Evolutionary conservation across 53 echinoderm and acorn worm species (phyloP).

Genomic region (Echinarachnius parma): DNA sequence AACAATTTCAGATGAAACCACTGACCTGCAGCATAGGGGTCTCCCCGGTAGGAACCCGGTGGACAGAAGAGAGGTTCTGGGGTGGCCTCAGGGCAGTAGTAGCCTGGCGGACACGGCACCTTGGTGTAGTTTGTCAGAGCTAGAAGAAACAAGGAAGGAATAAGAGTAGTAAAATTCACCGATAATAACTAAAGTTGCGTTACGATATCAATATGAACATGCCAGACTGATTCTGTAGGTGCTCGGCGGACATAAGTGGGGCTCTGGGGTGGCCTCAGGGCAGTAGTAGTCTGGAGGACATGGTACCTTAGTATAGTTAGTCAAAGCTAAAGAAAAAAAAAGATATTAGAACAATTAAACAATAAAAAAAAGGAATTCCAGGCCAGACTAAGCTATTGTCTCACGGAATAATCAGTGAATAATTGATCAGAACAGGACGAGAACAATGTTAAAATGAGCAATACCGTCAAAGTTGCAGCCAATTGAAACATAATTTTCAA

Average conservation of each 20-base stretch:
- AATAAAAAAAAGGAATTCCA: too few species aligned
- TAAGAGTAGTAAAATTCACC: neutral
- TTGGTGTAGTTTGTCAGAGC: slow-evolving; percentile 63
- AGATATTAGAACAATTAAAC: too few species aligned
- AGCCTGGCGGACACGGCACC: slow-evolving; percentile 63
- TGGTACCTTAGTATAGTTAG: neutral
- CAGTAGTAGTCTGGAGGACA: slow-evolving; percentile 56
- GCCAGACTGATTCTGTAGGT: too few species aligned
- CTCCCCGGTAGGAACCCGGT: slow-evolving; percentile 70
- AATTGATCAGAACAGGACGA: too few species aligned
- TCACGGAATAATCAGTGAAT: too few species aligned
- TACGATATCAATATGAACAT: too few species aligned
- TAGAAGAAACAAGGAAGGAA: slow-evolving; percentile 1
- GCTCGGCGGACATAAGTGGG: slow-evolving; percentile 64
- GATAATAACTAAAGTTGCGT: too few species aligned
- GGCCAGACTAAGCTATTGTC: too few species aligned
- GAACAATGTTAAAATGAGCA: too few species aligned
- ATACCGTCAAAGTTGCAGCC: too few species aligned
- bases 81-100: slow-evolving; percentile 76
- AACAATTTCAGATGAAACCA: neutral
- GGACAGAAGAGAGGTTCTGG: slow-evolving; percentile 64
- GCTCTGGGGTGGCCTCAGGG: slow-evolving; percentile 63
- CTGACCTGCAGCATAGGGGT: slow-evolving; percentile 51
- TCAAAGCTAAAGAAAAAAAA: neutral
- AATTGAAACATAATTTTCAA: too few species aligned